Base-by-base conservation (phyloP, 2,113 vertebrate genomes). In the Meriones unguiculatus region DNA sequence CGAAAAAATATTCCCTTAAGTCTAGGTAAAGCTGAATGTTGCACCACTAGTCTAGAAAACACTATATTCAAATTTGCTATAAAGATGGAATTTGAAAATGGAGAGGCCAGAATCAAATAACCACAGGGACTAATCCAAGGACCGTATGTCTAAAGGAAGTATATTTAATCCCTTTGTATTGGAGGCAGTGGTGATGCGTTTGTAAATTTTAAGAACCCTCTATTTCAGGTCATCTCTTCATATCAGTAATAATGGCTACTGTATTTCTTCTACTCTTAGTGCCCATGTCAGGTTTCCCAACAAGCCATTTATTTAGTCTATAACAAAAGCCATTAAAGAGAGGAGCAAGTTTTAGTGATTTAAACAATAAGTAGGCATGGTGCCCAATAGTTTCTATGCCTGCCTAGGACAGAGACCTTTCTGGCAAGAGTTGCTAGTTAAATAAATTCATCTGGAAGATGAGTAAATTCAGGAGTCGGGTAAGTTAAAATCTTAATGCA, bases 241-340 rank as follows among this genome's bases (percentile, higher is more conserved):
- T 30, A 38, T 28, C 12, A 32, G 24, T 52, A 46, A 28, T 24
- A 59, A 9, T 54, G 4, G 35, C 8, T 78, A 38, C 20, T 25
- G 1, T 2, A 0, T 5, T 24, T 4, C 30, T 62, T 10, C 25
- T 46, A 72, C 2, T 64, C 22, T 76, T 10, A n/a, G 1, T 30
- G n/a, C n/a, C 50, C 6, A 35, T 8, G 20, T 17, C 7, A 92
- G n/a, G 35, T 30, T 70, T 17, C 20, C 57, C 32, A 22, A 88
- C 6, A 73, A 41, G 35, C 81, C 30, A 82, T 69, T 52, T 50
- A 20, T 65, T 80, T 90, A 52, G 30, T 89, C 64, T 90, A 6
- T 87, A 87, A 91, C 54, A 52, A 92, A 77, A 93, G 32, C 38
- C 14, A n/a, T 91, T 82, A 69, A 85, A 46, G 52, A 86, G 14